phyloP scores from a whole-genome alignment of 2,113 vertebrate genomes.

The Narcine bancroftii region DNA sequence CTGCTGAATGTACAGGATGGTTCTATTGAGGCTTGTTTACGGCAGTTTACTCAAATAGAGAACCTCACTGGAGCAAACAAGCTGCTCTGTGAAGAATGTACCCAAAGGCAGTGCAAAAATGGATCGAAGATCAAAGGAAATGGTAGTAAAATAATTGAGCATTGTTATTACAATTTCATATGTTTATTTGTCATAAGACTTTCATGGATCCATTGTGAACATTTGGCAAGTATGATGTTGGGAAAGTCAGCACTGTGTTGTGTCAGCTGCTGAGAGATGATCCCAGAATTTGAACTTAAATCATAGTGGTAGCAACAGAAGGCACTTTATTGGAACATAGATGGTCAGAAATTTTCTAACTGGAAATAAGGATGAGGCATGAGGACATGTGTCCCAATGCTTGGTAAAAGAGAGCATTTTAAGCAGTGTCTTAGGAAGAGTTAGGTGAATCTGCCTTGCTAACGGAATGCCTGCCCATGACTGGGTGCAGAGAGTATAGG shows the following conservation, averaged over 20 bases:
- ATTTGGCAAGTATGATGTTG: neutral
- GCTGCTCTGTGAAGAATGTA: slow-evolving; percentile 81
- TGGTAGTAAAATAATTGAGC: slow-evolving; percentile 48
- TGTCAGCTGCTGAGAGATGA: neutral
- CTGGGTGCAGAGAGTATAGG: neutral
- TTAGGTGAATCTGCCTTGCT: neutral
- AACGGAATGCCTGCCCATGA: neutral
- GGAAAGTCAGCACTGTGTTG: neutral
- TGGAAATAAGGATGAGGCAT: neutral
- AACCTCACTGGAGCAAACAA: slow-evolving; percentile 77
- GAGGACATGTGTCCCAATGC: neutral
- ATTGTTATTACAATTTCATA: neutral
- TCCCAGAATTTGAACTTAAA: neutral
- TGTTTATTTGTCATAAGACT: neutral
- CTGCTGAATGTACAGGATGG: slow-evolving; percentile 61
- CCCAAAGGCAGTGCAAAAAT: slow-evolving; percentile 51
- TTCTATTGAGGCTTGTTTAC: slow-evolving; percentile 76
- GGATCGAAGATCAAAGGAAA: slow-evolving; percentile 53
- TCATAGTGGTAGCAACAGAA: neutral
- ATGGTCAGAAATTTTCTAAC: neutral
- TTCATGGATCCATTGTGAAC: neutral
- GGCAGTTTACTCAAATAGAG: slow-evolving; percentile 85
- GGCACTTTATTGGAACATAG: neutral
- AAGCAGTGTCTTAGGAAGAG: neutral
- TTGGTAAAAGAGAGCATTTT: neutral